These are phyloP conservation scores for Acanthococcus lagerstroemiae DNA, from an alignment of 2,888 invertebrate genomes.

Conservation along the genomic window DNA sequence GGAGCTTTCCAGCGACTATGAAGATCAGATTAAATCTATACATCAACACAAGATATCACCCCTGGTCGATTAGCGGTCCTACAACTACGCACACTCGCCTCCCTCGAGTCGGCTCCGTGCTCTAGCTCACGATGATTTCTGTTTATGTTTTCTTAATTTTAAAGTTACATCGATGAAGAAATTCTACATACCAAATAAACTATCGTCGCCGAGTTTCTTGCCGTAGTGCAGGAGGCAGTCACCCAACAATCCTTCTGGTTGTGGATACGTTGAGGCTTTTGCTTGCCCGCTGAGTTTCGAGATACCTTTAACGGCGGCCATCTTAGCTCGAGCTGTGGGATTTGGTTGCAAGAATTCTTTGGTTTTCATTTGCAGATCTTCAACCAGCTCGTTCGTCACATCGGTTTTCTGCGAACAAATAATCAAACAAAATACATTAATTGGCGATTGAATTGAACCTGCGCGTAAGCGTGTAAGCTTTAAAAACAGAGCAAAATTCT, in stretches of 20 bases:
- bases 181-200: constrained; percentile 86
- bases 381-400: constrained; percentile 91
- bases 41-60: too few relatives aligned
- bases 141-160: too few relatives aligned
- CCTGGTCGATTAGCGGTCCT: too few relatives aligned
- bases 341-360: constrained; percentile 99
- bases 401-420: constrained; percentile 76
- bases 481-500: too few relatives aligned
- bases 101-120: too few relatives aligned
- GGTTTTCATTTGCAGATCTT: constrained; percentile 90
- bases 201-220: constrained; percentile 89
- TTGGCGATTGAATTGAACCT: background rate
- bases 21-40: too few relatives aligned
- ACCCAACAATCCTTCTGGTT: constrained; percentile 93
- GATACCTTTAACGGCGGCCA: constrained; percentile 90
- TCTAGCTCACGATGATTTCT: too few relatives aligned
- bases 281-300: constrained; percentile 95
- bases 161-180: too few relatives aligned
- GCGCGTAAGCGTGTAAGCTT: too few relatives aligned
- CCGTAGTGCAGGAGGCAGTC: constrained; percentile 95
- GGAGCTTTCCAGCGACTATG: too few relatives aligned
- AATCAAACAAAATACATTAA: background rate
- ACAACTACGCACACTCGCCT: too few relatives aligned
- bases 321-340: constrained; percentile 88
- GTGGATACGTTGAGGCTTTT: constrained; percentile 94